Evolutionary conservation across 2,113 vertebrate species (phyloP).

Genomic region (Regulus satrapa): DNA sequence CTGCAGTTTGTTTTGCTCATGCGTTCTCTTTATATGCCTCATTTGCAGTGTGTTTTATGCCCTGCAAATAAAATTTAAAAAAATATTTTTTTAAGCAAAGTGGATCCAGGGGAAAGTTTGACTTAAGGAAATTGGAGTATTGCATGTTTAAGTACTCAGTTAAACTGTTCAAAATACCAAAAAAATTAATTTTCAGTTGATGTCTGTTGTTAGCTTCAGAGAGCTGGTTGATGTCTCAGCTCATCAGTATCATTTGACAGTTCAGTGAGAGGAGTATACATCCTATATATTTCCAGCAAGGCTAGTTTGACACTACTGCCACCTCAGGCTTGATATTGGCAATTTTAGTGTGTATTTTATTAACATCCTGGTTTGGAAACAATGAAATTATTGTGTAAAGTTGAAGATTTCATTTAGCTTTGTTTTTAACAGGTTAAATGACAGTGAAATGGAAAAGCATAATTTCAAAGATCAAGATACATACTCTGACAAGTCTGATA

Average conservation of each 20-base stretch:
- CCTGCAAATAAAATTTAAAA: not conserved
- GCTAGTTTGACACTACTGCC: not conserved
- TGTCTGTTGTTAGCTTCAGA: not conserved
- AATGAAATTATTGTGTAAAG: not conserved
- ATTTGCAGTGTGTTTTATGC: not conserved
- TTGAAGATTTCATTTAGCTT: not conserved
- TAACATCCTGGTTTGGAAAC: not conserved
- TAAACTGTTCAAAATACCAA: not conserved
- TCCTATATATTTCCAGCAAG: not conserved
- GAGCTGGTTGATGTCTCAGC: not conserved
- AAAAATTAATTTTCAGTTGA: not conserved
- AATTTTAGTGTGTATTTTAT: not conserved
- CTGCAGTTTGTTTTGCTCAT: not conserved
- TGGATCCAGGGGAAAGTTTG: not conserved
- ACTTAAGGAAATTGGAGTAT: not conserved
- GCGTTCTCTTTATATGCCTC: not conserved
- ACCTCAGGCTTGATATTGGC: not conserved
- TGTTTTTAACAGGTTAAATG: constrained; percentile 79
- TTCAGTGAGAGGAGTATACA: not conserved
- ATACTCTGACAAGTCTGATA: constrained; percentile 97
- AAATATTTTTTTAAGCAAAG: not conserved
- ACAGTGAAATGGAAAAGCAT: constrained; percentile 85
- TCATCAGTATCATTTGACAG: not conserved
- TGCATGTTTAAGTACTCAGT: not conserved
- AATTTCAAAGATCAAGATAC: constrained; percentile 93